Evolutionary conservation across 2,797 vertebrate genomes (phyloP).

Genomic region (Tangara arthus): DNA sequence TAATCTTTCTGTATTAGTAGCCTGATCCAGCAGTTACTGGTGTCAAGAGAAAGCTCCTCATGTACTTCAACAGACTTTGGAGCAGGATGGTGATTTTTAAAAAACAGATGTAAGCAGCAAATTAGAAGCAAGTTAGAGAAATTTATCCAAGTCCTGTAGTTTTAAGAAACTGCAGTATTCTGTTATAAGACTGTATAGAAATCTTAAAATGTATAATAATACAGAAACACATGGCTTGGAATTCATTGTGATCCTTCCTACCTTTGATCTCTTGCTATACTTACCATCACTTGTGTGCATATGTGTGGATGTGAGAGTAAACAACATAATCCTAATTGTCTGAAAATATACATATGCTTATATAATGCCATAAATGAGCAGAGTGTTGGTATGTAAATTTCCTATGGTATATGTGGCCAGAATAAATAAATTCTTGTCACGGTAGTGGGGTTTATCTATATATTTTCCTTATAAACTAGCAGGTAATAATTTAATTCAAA

Average conservation of each 20-base stretch:
- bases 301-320: conserved; percentile 34
- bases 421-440: conserved; percentile 13
- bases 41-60: conserved; percentile 2
- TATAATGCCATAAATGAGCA: conserved; percentile 20
- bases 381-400: conserved; percentile 41
- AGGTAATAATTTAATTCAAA: conserved; percentile 69
- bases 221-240: neutral
- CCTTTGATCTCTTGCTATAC: conserved; percentile 34
- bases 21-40: neutral
- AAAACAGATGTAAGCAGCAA: neutral
- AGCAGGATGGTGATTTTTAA: neutral
- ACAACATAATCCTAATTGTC: conserved; percentile 33
- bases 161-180: neutral
- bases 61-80: neutral
- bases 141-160: neutral
- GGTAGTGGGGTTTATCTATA: conserved; percentile 22
- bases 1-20: neutral
- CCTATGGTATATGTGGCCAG: neutral
- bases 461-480: conserved; percentile 59
- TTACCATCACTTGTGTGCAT: conserved; percentile 12
- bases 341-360: neutral
- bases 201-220: neutral
- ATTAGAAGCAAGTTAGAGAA: neutral
- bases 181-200: neutral
- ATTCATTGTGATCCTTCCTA: neutral